Percentiles rank a stretch among this genome's conserved stretches.
phyloP scores from a whole-genome alignment of 2,113 vertebrate genomes.

The Onychorhynchus coronatus region DNA sequence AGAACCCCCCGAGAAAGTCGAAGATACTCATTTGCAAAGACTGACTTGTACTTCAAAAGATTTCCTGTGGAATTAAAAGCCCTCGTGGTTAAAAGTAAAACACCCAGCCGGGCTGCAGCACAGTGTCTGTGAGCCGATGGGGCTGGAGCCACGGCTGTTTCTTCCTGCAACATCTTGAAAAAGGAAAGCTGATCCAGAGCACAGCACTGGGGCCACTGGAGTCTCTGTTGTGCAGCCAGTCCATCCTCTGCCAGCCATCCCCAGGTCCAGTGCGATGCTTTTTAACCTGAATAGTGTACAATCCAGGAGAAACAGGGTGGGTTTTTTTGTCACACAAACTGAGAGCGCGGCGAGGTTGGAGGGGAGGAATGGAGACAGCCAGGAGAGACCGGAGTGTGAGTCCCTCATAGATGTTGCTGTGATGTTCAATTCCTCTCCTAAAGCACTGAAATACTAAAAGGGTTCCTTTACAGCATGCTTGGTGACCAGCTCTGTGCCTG shows the following conservation, averaged over 20 bases:
- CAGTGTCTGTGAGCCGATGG: background rate
- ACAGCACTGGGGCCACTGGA: background rate
- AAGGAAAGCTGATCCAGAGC: background rate
- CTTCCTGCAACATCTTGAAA: background rate
- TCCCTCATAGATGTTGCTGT: accelerated
- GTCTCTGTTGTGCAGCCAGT: background rate
- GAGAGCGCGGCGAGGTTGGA: accelerated
- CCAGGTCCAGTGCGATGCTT: background rate
- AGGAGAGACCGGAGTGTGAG: background rate
- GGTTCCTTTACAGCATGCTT: background rate
- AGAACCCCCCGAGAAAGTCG: background rate
- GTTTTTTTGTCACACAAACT: background rate
- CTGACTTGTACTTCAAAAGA: conserved; percentile 10
- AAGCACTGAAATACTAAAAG: background rate
- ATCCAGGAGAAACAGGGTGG: background rate
- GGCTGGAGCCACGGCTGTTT: background rate
- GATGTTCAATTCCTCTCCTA: background rate
- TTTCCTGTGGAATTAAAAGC: conserved; percentile 20
- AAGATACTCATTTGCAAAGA: background rate
- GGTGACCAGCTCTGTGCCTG: accelerated
- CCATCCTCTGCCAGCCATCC: background rate
- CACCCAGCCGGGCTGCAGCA: background rate
- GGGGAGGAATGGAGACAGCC: background rate
- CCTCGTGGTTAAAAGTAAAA: background rate
- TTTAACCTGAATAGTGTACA: background rate